phyloP scores from a whole-genome alignment of 2,888 invertebrate genomes.

The Diarsia mendica region DNA sequence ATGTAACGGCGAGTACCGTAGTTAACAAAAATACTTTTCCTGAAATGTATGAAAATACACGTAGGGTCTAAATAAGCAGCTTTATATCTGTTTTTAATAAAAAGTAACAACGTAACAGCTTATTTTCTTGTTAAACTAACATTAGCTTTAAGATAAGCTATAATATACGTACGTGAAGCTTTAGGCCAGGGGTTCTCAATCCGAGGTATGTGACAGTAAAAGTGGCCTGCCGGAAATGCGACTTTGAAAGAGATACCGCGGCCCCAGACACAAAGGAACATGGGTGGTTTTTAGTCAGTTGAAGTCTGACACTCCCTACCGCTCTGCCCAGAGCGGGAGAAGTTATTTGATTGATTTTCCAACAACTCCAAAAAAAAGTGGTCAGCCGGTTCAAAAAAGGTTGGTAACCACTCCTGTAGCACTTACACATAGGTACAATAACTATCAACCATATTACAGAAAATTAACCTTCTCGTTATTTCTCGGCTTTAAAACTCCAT shows the following conservation, averaged over 20 bases:
- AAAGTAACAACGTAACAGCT: slow-evolving; percentile 36
- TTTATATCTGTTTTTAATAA: slow-evolving; percentile 38
- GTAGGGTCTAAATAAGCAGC: neutral
- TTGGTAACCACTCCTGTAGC: neutral
- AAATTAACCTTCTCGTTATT: slow-evolving; percentile 42
- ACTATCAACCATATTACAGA: slow-evolving; percentile 29
- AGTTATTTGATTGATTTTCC: too few relatives aligned
- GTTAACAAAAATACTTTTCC: neutral
- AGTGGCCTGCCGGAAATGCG: too few relatives aligned
- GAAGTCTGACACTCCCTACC: too few relatives aligned
- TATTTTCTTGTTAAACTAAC: slow-evolving; percentile 50
- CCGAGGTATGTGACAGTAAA: too few relatives aligned
- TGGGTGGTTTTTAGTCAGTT: too few relatives aligned
- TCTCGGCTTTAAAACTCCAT: slow-evolving; percentile 36
- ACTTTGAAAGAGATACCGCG: too few relatives aligned
- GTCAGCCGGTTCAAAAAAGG: neutral
- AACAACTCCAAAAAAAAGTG: too few relatives aligned
- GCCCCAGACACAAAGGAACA: too few relatives aligned
- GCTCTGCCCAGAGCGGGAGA: too few relatives aligned
- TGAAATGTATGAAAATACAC: neutral
- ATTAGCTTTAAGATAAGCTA: slow-evolving; percentile 39
- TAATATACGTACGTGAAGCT: slow-evolving; percentile 27
- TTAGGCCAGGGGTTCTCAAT: slow-evolving; percentile 11
- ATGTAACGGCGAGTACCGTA: neutral
- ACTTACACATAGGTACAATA: slow-evolving; percentile 15